Evolutionary conservation across 2,797 vertebrate genomes (phyloP).

Genomic region (Zenarchopterus dispar): DNA sequence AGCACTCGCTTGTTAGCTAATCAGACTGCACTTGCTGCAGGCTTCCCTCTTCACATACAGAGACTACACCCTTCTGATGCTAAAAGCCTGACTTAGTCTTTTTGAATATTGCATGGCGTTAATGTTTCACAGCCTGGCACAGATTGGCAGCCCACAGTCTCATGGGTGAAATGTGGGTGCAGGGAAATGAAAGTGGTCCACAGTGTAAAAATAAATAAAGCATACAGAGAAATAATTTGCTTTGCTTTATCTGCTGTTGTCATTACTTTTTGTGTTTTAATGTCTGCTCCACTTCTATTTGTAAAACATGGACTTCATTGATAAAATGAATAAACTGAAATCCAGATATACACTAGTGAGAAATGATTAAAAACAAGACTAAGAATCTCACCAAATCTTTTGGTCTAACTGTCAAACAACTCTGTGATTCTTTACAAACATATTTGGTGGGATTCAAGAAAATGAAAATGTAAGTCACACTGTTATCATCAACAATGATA

Average conservation of each 20-base stretch:
- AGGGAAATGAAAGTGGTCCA: conserved; percentile 8
- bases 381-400: too few species aligned
- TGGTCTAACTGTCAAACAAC: too few species aligned
- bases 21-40: conserved; percentile 74
- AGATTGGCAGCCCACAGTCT: conserved; percentile 71
- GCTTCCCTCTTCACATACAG: conserved; percentile 75
- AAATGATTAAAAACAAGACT: too few species aligned
- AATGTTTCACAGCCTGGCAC: conserved; percentile 74
- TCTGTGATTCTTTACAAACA: too few species aligned
- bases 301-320: too few species aligned
- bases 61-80: conserved; percentile 52
- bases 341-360: too few species aligned
- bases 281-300: not conserved
- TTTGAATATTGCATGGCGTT: conserved; percentile 79
- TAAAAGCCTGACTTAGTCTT: conserved; percentile 83
- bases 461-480: too few species aligned
- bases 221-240: not conserved
- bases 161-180: conserved; percentile 43
- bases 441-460: too few species aligned
- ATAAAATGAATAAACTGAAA: too few species aligned
- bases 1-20: conserved; percentile 59
- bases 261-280: not conserved
- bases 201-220: conserved; percentile 6
- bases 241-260: not conserved
- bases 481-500: too few species aligned